phyloP scores from a whole-genome alignment of 2,113 vertebrate species.

The Mormyrus iriodes region DNA sequence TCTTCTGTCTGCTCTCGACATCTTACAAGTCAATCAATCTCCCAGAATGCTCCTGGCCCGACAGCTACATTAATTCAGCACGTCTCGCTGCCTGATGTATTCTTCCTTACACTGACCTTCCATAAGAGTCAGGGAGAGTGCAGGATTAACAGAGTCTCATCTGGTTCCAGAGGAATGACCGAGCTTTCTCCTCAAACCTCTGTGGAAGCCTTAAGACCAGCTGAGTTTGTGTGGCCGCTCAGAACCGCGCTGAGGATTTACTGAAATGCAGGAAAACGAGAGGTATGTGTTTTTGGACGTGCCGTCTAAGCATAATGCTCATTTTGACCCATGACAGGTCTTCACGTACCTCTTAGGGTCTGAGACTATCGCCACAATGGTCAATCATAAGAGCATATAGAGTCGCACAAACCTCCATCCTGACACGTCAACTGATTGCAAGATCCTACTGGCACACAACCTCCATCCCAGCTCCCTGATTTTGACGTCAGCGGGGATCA shows the following conservation, averaged over 20 bases:
- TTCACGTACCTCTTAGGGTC: not conserved
- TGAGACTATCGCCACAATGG: not conserved
- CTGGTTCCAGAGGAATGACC: not conserved
- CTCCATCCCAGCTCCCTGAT: not conserved
- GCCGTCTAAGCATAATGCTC: not conserved
- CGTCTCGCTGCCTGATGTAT: constrained; percentile 57
- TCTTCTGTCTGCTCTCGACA: constrained; percentile 54
- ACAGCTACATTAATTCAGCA: constrained; percentile 65
- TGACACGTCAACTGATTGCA: not conserved
- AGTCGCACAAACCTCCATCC: not conserved
- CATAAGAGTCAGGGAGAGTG: not conserved
- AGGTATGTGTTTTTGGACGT: not conserved
- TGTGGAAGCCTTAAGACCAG: not conserved
- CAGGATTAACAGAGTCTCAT: not conserved
- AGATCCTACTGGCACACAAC: not conserved
- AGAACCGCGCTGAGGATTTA: not conserved
- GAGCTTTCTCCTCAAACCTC: not conserved
- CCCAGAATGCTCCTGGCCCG: constrained; percentile 54
- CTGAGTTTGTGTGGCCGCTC: not conserved
- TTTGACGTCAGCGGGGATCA: not conserved
- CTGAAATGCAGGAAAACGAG: not conserved
- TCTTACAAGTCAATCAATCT: constrained; percentile 77
- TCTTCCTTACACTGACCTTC: constrained; percentile 61
- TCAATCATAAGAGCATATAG: not conserved
- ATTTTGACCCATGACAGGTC: not conserved